These are phyloP conservation scores for Strigamia crassipes DNA, from an alignment of 2,888 invertebrate species.

Conservation along the genomic window DNA sequence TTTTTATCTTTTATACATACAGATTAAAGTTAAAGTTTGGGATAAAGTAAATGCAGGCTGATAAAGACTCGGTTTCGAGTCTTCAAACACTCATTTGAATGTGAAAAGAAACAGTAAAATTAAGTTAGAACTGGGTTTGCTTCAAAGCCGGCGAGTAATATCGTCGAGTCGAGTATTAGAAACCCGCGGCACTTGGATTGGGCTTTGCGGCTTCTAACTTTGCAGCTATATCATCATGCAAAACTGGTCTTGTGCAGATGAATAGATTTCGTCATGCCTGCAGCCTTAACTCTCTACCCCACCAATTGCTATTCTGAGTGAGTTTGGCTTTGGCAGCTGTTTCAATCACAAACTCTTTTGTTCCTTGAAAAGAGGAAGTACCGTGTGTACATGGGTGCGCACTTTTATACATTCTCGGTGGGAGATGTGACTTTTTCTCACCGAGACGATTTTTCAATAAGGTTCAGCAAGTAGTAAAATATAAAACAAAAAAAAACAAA, in stretches of 20 bases:
- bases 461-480: conserved; percentile 8
- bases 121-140: conserved; percentile 30
- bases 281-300: conserved; percentile 39
- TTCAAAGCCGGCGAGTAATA: conserved; percentile 38
- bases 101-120: conserved; percentile 40
- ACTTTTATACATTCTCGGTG: conserved; percentile 23
- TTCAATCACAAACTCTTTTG: conserved; percentile 25
- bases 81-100: conserved; percentile 37
- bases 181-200: conserved; percentile 26
- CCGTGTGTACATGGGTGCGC: conserved; percentile 19
- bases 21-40: too few species aligned
- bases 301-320: conserved; percentile 22
- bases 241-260: conserved; percentile 38
- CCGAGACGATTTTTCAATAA: conserved; percentile 29
- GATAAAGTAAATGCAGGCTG: neutral
- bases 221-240: conserved; percentile 29
- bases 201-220: conserved; percentile 40
- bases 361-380: neutral
- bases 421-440: neutral
- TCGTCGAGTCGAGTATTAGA: conserved; percentile 35
- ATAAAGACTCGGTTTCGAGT: neutral
- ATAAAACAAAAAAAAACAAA: neutral
- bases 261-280: conserved; percentile 40
- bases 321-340: conserved; percentile 38
- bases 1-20: too few species aligned